Percentiles rank a stretch among this genome's conserved stretches.
Evolutionary conservation across 1,140 invertebrate species (phyloP).

Genomic region (Drosophila jambulina): DNA sequence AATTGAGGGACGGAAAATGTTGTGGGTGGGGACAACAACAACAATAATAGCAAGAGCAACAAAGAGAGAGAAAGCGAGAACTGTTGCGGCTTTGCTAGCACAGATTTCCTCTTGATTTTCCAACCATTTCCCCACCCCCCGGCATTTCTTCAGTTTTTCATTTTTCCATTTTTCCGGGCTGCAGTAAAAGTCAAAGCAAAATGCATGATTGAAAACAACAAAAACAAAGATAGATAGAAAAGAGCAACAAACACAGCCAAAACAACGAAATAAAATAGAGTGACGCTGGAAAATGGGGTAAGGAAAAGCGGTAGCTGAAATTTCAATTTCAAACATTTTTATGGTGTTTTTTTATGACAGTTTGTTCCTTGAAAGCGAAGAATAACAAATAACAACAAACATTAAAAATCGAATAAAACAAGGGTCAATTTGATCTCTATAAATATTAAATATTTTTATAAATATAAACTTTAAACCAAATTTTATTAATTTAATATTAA

Average conservation of each 20-base stretch:
- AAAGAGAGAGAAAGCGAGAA: slow-evolving; percentile 27
- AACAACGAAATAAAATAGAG: slow-evolving; percentile 8
- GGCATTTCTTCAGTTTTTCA: slow-evolving; percentile 28
- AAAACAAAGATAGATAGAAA: slow-evolving; percentile 36
- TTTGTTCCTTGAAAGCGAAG: neutral
- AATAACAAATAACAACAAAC: slow-evolving; percentile 39
- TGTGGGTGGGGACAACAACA: slow-evolving; percentile 28
- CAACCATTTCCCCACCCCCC: slow-evolving; percentile 2
- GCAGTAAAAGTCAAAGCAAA: slow-evolving; percentile 77
- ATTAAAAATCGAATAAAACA: slow-evolving; percentile 17
- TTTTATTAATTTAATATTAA: neutral
- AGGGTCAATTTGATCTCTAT: neutral
- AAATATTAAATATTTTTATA: neutral
- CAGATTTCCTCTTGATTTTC: slow-evolving; percentile 47
- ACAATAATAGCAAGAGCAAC: slow-evolving; percentile 36
- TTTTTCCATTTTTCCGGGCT: slow-evolving; percentile 32
- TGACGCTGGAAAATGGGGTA: slow-evolving; percentile 10
- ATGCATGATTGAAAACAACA: slow-evolving; percentile 73
- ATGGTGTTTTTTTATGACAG: neutral
- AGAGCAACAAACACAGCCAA: slow-evolving; percentile 43
- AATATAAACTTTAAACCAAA: neutral
- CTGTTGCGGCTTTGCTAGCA: slow-evolving; percentile 65
- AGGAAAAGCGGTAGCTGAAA: slow-evolving; percentile 42
- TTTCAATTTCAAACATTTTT: slow-evolving; percentile 41
- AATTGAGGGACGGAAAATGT: slow-evolving; percentile 1